Base-by-base conservation (phyloP, 2,113 vertebrate genomes). In the Nycticorax nycticorax region DNA sequence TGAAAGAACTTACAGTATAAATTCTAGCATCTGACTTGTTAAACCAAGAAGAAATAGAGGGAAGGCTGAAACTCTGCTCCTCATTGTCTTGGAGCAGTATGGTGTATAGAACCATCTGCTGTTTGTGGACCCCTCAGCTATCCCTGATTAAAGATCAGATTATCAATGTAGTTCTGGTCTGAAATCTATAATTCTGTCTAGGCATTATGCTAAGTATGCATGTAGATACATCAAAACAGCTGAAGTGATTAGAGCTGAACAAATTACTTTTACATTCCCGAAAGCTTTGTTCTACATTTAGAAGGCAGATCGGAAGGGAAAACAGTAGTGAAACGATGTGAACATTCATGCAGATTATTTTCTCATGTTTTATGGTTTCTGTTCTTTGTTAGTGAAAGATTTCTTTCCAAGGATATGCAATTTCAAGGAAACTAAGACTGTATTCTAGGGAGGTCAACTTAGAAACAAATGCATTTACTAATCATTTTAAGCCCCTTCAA, bases 141-240 rank as follows among this genome's bases (percentile, higher is more conserved):
- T 73, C 83, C 73, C 80, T 83, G 95, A 95, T 96, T 96, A 94
- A 93, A 96, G 89, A 92, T 92, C 81, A 96, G 97, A 96, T 97
- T 97, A 96, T 96, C 88, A 89, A 62, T 95, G 93, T 87, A 50
- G 75, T 93, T 95, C 30, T 73, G 79, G 88, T 53, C 93, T 90
- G 93, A 94, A 94, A 93, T 96, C 93, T 94, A 78, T 97, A 96
- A 96, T 97, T 96, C 93, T 96, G 89, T 97, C 95, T 97, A 37
- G 95, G 94, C 94, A 93, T 96, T 97, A 97, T 96, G 92, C 83
- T 97, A 97, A 97, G 95, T 91, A 78, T 94, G 80, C 0, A 0
- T 92, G 81, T 71, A 81, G 90, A 81, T 97, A 85, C 59, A 94
- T 93, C 73, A 62, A 88, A 95, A 83, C 88, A 94, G 83, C 89